A percentile compares a stretch with the other conserved stretches of the same genome.
These are phyloP conservation scores for Hyaena hyaena DNA, from an alignment of 2,113 vertebrate genomes.

Conservation along the genomic window DNA sequence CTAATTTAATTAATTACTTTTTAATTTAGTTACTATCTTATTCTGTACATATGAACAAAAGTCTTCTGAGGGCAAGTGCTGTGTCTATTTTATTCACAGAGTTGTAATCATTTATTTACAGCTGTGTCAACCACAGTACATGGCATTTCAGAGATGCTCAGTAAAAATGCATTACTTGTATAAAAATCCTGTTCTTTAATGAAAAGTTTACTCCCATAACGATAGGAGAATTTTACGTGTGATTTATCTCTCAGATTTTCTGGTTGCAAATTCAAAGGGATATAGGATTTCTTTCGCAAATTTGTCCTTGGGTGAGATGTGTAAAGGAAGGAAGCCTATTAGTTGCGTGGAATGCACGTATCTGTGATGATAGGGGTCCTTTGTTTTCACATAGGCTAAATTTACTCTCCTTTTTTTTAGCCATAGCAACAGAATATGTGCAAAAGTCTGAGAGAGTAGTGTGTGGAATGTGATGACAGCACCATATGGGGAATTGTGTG, in stretches of 20 bases:
- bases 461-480: conserved; percentile 62
- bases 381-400: conserved; percentile 62
- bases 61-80: not conserved
- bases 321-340: not conserved
- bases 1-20: not conserved
- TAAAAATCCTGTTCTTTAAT: not conserved
- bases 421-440: conserved; percentile 50
- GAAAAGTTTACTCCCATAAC: not conserved
- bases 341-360: not conserved
- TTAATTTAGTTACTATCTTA: not conserved
- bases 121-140: not conserved
- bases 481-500: conserved; percentile 59
- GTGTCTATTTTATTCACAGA: not conserved
- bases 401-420: conserved; percentile 34
- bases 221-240: not conserved
- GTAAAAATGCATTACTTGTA: not conserved
- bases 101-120: not conserved
- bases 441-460: conserved; percentile 55
- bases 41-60: not conserved
- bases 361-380: not conserved
- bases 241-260: not conserved
- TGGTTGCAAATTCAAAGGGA: not conserved
- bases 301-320: not conserved
- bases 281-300: not conserved
- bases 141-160: not conserved